Evolutionary conservation across 2,797 vertebrate genomes (phyloP).

Genomic region (Chaetodon trifasciatus): DNA sequence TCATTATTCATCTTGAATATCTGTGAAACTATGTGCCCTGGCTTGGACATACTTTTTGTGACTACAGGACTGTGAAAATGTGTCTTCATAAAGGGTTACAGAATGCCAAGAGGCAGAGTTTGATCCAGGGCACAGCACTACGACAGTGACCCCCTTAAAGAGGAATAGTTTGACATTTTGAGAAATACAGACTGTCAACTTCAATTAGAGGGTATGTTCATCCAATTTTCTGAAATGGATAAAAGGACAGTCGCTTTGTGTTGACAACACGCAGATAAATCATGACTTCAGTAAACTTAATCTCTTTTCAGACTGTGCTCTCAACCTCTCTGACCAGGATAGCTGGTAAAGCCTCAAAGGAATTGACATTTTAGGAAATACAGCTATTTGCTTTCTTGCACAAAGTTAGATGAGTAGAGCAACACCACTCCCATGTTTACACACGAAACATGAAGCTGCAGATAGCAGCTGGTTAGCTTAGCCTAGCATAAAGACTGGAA

Average conservation of each 20-base stretch:
- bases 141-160: not conserved
- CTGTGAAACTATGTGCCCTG: not conserved
- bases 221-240: not conserved
- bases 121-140: not conserved
- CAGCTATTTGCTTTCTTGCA: too few relatives aligned
- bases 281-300: not conserved
- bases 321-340: too few relatives aligned
- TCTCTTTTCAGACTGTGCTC: not conserved
- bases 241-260: not conserved
- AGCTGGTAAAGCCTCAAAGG: not conserved
- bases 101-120: not conserved
- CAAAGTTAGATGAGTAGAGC: too few relatives aligned
- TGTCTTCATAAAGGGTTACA: not conserved
- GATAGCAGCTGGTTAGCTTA: too few relatives aligned
- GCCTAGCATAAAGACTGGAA: too few relatives aligned
- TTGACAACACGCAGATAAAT: constrained; percentile 3
- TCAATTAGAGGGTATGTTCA: constrained; percentile 6
- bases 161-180: constrained; percentile 2
- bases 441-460: too few relatives aligned
- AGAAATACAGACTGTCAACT: constrained; percentile 1
- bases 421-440: too few relatives aligned
- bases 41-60: not conserved
- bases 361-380: not conserved
- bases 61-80: constrained; percentile 8
- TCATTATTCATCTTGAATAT: constrained; percentile 2